These are phyloP conservation scores for Drosophila triauraria DNA, from an alignment of 1,140 invertebrate species.

Conservation along the genomic window DNA sequence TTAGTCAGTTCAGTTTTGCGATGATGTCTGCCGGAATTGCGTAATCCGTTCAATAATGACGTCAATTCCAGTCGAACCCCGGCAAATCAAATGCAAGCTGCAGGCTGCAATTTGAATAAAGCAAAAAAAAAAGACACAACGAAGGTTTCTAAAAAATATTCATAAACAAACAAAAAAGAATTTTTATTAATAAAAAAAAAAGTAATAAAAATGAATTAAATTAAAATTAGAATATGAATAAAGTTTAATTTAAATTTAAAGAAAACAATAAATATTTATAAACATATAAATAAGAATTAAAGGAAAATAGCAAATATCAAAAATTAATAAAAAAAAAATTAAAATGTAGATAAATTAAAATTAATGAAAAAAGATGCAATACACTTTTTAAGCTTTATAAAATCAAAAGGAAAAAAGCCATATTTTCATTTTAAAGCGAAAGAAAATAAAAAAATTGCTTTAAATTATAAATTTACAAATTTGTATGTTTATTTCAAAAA, in stretches of 20 bases:
- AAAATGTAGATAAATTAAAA: background rate
- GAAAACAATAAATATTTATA: background rate
- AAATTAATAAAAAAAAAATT: no score
- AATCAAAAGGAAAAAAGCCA: no score
- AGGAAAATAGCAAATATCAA: background rate
- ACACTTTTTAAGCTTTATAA: no score
- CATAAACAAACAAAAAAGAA: background rate
- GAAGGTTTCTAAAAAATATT: background rate
- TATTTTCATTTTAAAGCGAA: no score
- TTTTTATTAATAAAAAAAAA: no score
- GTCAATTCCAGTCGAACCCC: slow-evolving; percentile 42
- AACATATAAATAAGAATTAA: background rate
- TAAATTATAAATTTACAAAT: no score
- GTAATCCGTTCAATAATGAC: slow-evolving; percentile 65
- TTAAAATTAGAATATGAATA: background rate
- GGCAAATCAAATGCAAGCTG: slow-evolving; percentile 25
- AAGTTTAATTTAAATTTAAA: no score
- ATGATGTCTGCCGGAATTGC: slow-evolving; percentile 53
- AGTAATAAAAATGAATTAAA: background rate
- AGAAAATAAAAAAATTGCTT: no score
- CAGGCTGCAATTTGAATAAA: slow-evolving; percentile 7
- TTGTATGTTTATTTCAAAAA: no score
- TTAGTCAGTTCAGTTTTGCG: slow-evolving; percentile 55
- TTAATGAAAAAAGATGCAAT: no score
- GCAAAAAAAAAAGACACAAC: background rate